Conservation (phyloP, 2,113 vertebrate genomes). For the Menura novaehollandiae region DNA sequence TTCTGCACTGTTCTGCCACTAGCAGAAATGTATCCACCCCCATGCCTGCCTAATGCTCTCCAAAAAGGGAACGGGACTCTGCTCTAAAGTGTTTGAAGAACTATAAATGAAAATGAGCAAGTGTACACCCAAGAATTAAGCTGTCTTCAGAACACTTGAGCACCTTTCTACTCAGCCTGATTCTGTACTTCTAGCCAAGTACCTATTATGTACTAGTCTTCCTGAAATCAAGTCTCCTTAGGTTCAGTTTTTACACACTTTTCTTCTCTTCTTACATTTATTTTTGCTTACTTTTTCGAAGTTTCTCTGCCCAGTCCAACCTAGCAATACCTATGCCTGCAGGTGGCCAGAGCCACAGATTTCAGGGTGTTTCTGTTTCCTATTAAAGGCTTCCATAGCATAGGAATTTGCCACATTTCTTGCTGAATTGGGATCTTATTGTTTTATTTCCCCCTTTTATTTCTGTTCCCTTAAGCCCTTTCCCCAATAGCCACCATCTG, state of each 20-base stretch:
- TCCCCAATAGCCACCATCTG: background rate
- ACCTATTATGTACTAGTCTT: background rate
- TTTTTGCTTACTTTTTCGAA: background rate
- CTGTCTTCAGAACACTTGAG: background rate
- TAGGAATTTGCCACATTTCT: background rate
- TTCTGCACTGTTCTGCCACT: background rate
- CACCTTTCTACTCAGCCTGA: background rate
- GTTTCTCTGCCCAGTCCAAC: background rate
- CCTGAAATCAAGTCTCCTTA: background rate
- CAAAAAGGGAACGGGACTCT: background rate
- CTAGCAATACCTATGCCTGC: background rate
- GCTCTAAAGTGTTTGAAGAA: background rate
- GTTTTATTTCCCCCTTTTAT: background rate
- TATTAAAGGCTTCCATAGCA: background rate
- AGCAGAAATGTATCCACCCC: background rate
- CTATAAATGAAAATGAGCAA: background rate
- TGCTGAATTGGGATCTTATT: background rate
- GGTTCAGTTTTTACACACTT: background rate
- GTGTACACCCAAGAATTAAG: background rate
- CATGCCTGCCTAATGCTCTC: accelerated
- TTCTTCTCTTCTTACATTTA: background rate
- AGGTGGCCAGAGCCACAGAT: background rate
- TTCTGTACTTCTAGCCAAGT: background rate
- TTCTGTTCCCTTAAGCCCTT: background rate
- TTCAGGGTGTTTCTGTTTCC: background rate